Base-by-base conservation (phyloP, 1,140 invertebrate species). In the Scaptomyza pallida region DNA sequence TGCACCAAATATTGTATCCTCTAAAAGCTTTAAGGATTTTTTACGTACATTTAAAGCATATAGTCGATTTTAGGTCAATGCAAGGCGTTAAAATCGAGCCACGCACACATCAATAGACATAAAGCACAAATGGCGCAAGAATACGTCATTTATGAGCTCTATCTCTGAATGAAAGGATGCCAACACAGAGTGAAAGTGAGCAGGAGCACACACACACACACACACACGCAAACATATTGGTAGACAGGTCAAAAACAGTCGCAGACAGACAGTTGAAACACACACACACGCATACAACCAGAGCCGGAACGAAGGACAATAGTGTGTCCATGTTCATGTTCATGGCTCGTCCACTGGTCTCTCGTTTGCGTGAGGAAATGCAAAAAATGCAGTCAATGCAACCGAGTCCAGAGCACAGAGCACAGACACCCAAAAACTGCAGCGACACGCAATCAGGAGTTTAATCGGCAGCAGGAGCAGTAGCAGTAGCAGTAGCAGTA, bases 111-210 rank as follows among this genome's bases (percentile, higher is more conserved):
- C 43, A 21, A 35, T 19, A 35, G 15, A 3, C 13, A 2, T 35
- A n/a, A 37, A 26, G 13, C 19, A 47, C 51, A 35, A 43, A 12
- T 5, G 47, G 3, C 30, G 15, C 43, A 40, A 59, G 47, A 19
- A 37, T 40, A 30, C 35, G 63, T 57, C 56, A 61, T 43, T 73
- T 78, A 78, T 78, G 75, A 77, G 75, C 64, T 73, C 71, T n/a
- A 17, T n/a, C 3, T 50, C 23, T 52, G 55, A 75, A 73, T 78
- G 75, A 78, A 74, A 30, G 26, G 26, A 30, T 30, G 71, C 59
- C 65, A 72, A 75, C 69, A 76, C 65, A 72, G 72, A 81, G 67
- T 70, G 74, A 82, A 82, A 82, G 75, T 73, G 74, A 68, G 45
- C 72, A 47, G 55, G 50, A 23, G 13, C 52, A 35, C 60, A 71